Base-by-base conservation (phyloP, 2,113 vertebrate species). In the Vombatus ursinus region DNA sequence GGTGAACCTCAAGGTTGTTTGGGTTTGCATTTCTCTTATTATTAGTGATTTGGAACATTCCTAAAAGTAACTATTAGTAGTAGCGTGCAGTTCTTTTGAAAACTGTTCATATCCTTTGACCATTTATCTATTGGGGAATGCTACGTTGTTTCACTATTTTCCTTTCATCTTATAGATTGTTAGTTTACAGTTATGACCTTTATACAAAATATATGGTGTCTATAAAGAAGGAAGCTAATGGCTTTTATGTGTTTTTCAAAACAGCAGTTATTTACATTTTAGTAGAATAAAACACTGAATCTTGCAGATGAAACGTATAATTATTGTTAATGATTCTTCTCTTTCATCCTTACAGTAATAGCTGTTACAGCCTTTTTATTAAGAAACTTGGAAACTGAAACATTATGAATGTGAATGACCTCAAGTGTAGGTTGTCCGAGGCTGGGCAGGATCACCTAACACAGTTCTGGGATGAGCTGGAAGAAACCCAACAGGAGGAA, bases 391-490 rank as follows among this genome's bases (percentile, higher is more conserved):
- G 50, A 89, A 16, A 24, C 51, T 44, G 23, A 90, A 52, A 31
- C 97, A 96, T 50, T 91, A 99, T 99, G 99, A 98, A 99, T 90
- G 91, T 98, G 22, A 96, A 53, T 14, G 97, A 90, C 94, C 98
- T 99, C 48, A 89, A 50, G 37, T 51, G 97, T 92, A 98, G 95
- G 94, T 95, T 99, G 98, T 96, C 98, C 16, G 96, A 97, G 47
- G 99, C 98, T 0, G 98, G 98, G 8, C 99, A 99, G 98, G 98
- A 98, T 68, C 99, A 99, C 52, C 98, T 99, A 50, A 98, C 99
- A 37, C 98, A 98, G 91, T 99, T 99, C 97, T 99, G 99, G 99
- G 95, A 98, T 0, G 98, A 99, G 90, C 97, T 99, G 97, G 98
- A 95, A 51, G 98, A 97, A 0, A 95, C 98, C 37, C 98, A 99